Base-by-base conservation (phyloP, 2,797 vertebrate genomes). In the Pagetopsis macropterus region DNA sequence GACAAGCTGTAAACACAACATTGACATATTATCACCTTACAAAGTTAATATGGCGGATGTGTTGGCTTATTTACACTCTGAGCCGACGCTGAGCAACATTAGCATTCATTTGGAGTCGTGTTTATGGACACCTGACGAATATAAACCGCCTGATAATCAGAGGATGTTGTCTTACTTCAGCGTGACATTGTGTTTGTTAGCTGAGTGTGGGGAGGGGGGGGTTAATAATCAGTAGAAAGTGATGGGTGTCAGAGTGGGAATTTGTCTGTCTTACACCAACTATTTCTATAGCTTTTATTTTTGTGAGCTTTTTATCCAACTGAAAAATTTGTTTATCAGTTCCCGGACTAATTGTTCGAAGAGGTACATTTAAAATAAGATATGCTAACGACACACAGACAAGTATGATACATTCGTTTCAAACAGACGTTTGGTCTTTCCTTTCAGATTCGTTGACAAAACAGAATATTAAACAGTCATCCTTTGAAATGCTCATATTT, bases 121-220 rank as follows among this genome's bases (percentile, higher is more conserved):
- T 21, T 31, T 65, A 45, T 19, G 21, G 23, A 12, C 14, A 45
- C 33, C 11, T 48, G 59, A 55, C 1, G 50, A 56, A 48, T 41
- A n/a, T 27, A 23, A 72, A 56, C n/a, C 3, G 19, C 11, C 51
- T 15, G 43, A 55, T 71, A 54, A 62, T 56, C 23, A 66, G 56
- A 51, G 37, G 33, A 8, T 60, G 51, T 43, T 9, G 33, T 57
- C 37, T 65, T 3, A 19, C 33, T 58, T 16, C 62, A 44, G 54
- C 5, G 45, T 50, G 46, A 37, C 33, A 37, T 37, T 9, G 33
- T 37, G 33, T 37, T 37, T 7, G 8, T 37, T 8, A 37, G 33
- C 33, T 9, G 33, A 9, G 33, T 37, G 33, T 37, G 9, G 33
- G 6, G 8, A 37, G 33, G 33, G 33, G 33, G 33, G 33, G 8